Evolutionary conservation across 2,888 invertebrate species (phyloP), one percentile per base, ranked within the genome.

Genomic region (Tethea ocularis): DNA sequence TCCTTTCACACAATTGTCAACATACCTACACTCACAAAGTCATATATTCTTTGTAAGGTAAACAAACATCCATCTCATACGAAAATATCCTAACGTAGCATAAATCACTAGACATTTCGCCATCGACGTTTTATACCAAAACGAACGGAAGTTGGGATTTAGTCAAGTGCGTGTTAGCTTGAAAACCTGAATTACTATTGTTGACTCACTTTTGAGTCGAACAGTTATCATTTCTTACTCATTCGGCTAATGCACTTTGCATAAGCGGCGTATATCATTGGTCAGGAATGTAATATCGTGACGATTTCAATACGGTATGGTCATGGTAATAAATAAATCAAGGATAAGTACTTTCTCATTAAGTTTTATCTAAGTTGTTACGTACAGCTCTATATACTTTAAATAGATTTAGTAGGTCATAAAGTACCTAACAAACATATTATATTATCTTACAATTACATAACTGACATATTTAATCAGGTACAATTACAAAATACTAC

Each of bases 71-170:
- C 67, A 82, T 82, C 77, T 62, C 15, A 69, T 61, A 66, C 70
- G 63, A 78, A 82, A 83, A 83, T 85, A 78, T 77, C 75, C 77
- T 67, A 66, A 75, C 74, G 67, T 64, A 71, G 73, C 68, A 81
- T 86, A 86, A 83, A 86, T 87, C 82, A 83, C 80, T 56, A 67
- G 75, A 78, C 78, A 76, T 79, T 83, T 83, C 74, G 80, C 78
- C 79, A 83, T 84, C 78, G 83, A 83, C 80, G 73, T 84, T 87
- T 85, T 84, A 80, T 82, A 84, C 78, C 78, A 76, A 81, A 85
- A 80, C 78, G 74, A 74, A 71, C 78, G 78, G 79, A 82, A 83
- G 82, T 82, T 79, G 75, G 74, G 69, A 69, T 74, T 79, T 78
- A 74, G 72, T 72, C 63, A 66, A 74, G 74, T 70, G 68, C 69